phyloP scores from a whole-genome alignment of 92 coral and sea anemone species.

The Actinernus sp. region DNA sequence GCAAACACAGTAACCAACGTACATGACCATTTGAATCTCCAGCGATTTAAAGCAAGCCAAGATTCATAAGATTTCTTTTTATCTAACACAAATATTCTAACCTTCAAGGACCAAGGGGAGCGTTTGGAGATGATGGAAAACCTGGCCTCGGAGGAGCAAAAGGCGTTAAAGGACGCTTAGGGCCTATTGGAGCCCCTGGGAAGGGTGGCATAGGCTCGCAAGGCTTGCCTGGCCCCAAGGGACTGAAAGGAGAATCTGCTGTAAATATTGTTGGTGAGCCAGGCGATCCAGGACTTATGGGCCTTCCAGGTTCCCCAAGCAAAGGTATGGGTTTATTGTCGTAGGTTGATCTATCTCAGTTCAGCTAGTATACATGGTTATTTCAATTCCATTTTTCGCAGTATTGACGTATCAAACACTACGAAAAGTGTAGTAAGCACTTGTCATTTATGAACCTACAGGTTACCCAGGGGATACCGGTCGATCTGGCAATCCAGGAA shows the following conservation, averaged over 20 bases:
- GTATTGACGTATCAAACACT: too few species aligned
- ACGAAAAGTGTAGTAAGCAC: too few species aligned
- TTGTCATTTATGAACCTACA: too few species aligned
- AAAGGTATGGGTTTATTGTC: background rate
- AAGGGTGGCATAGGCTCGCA: background rate
- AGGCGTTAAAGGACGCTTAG: slow-evolving; percentile 1
- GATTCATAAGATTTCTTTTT: background rate
- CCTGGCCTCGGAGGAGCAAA: background rate
- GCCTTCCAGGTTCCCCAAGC: slow-evolving; percentile 2
- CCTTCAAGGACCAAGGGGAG: background rate
- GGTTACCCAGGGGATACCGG: slow-evolving; percentile 34
- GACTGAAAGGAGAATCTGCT: slow-evolving; percentile 18
- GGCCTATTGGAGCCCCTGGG: slow-evolving; percentile 11
- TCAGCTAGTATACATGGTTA: too few species aligned
- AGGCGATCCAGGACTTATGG: slow-evolving; percentile 28
- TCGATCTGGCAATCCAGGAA: slow-evolving; percentile 30
- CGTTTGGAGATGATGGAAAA: slow-evolving; percentile 2
- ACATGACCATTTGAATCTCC: background rate
- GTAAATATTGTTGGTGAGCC: background rate
- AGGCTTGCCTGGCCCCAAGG: slow-evolving; percentile 27
- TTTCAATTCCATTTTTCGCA: too few species aligned
- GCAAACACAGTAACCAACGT: too few species aligned
- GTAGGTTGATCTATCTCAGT: too few species aligned
- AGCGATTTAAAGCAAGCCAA: background rate
- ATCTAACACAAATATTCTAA: too few species aligned